These are phyloP conservation scores for Pegoplata infirma DNA, from an alignment of 2,888 invertebrate species.

Conservation along the genomic window DNA sequence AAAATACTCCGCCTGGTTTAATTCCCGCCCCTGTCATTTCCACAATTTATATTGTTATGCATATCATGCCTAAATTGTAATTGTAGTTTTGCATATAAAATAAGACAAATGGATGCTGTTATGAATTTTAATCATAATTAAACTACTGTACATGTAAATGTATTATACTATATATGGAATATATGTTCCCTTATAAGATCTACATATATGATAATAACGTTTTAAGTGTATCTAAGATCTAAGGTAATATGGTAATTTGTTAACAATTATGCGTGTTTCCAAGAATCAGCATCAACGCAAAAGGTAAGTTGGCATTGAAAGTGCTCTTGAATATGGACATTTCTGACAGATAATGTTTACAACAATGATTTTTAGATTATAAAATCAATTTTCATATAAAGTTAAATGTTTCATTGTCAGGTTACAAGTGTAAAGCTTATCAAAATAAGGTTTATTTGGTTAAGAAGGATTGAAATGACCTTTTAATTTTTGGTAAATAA, in stretches of 20 bases:
- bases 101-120: conserved; percentile 19
- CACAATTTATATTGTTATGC: neutral
- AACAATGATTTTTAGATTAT: conserved; percentile 6
- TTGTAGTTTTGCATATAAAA: conserved; percentile 11
- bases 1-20: neutral
- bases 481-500: neutral
- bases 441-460: too few relatives aligned
- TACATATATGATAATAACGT: neutral
- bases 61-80: neutral
- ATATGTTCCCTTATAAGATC: neutral
- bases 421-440: too few relatives aligned
- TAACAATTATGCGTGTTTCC: conserved; percentile 12
- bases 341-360: neutral
- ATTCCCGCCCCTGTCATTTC: neutral
- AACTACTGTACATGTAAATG: too few relatives aligned
- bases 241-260: conserved; percentile 23
- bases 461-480: too few relatives aligned
- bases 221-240: neutral
- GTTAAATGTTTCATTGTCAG: too few relatives aligned
- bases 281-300: neutral
- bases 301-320: neutral
- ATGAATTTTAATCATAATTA: conserved; percentile 41
- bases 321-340: conserved; percentile 22
- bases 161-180: neutral
- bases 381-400: conserved; percentile 22